Conservation (phyloP, 1,140 invertebrate genomes). For the Bactericera cockerelli region DNA sequence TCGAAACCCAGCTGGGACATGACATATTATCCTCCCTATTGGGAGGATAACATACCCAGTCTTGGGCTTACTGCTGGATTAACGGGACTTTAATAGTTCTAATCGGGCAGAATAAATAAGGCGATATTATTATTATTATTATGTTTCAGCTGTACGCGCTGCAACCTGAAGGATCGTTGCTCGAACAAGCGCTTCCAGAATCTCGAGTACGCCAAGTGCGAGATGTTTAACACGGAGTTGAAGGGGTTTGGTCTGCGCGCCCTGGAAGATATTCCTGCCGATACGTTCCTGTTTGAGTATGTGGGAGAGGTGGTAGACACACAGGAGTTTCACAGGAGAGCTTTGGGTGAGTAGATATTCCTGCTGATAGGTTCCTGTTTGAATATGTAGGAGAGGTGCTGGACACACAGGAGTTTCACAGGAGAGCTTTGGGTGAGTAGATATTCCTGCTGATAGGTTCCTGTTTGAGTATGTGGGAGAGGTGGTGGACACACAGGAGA, state of each 20-base stretch:
- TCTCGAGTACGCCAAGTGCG: constrained; percentile 62
- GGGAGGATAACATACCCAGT: too few species aligned
- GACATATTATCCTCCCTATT: too few species aligned
- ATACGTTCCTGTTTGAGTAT: constrained; percentile 95
- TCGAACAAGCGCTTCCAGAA: constrained; percentile 90
- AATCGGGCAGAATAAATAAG: too few species aligned
- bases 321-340: constrained; percentile 73
- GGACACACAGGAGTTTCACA: constrained; percentile 74
- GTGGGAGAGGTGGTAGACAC: constrained; percentile 90
- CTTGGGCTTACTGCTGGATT: too few species aligned
- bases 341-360: constrained; percentile 52
- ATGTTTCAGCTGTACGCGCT: constrained; percentile 72
- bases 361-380: constrained; percentile 82
- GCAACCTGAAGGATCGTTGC: constrained; percentile 72
- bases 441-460: constrained; percentile 68
- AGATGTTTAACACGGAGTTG: constrained; percentile 79
- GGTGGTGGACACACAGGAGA: constrained; percentile 79
- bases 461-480: constrained; percentile 98
- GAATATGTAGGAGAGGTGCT: constrained; percentile 98
- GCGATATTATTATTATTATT: too few species aligned
- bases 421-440: constrained; percentile 63
- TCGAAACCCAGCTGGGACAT: too few species aligned
- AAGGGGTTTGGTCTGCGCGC: constrained; percentile 91
- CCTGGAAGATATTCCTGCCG: constrained; percentile 48
- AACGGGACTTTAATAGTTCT: too few species aligned